phyloP scores from a whole-genome alignment of 2,797 vertebrate genomes.

The Rhabdophis nuchalis region DNA sequence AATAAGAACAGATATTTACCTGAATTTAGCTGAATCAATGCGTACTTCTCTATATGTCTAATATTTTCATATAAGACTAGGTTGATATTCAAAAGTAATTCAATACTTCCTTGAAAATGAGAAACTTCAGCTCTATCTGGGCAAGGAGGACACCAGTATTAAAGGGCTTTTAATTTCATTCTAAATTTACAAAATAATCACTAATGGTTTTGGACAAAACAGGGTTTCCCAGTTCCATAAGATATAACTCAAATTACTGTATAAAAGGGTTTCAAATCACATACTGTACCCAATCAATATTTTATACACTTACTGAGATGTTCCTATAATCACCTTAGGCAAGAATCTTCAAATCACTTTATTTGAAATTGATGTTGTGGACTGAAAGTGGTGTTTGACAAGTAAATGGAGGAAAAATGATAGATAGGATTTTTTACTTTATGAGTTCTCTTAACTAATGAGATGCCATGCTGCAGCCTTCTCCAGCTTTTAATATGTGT shows the following conservation, averaged over 20 bases:
- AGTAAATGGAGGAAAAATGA: neutral
- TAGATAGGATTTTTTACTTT: neutral
- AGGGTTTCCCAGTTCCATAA: neutral
- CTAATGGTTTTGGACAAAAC: neutral
- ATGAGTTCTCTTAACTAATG: neutral
- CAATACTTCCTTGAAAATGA: neutral
- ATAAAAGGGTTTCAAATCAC: neutral
- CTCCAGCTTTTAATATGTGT: neutral
- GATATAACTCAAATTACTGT: neutral
- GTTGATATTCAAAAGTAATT: neutral
- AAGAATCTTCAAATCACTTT: neutral
- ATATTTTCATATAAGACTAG: neutral
- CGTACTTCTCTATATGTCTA: neutral
- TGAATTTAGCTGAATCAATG: neutral
- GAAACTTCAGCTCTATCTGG: neutral
- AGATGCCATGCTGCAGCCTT: neutral
- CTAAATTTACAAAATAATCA: neutral
- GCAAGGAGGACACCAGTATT: neutral
- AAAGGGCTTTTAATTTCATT: neutral
- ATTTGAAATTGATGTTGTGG: neutral
- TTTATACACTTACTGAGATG: neutral
- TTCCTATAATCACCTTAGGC: neutral
- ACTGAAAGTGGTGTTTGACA: neutral
- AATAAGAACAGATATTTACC: constrained; percentile 35
- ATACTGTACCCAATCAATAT: neutral